Conservation (phyloP, 2,113 vertebrate genomes). For the Haplochromis vanheusdeni region DNA sequence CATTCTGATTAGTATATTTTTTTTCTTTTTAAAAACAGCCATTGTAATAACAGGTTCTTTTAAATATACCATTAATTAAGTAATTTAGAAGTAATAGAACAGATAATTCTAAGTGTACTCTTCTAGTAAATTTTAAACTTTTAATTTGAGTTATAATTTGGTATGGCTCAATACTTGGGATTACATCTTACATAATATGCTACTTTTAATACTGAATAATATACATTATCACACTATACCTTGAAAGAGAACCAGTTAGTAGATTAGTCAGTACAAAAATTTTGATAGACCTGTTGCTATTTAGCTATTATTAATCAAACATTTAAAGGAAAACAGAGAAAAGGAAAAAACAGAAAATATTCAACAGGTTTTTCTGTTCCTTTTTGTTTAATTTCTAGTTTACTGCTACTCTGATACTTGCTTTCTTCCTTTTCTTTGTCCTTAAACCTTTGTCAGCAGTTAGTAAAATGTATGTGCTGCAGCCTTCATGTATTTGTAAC, state of each 20-base stretch:
- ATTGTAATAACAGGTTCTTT: background rate
- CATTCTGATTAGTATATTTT: background rate
- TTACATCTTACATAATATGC: accelerated
- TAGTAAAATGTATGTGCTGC: background rate
- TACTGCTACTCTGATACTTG: background rate
- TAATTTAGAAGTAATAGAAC: background rate
- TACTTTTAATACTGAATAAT: background rate
- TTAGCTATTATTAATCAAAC: background rate
- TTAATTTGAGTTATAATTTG: background rate
- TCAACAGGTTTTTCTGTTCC: background rate
- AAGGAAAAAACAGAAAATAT: background rate
- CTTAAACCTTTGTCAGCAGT: background rate
- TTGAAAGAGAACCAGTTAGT: background rate
- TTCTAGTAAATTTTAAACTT: background rate
- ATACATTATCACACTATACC: background rate
- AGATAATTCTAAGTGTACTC: background rate
- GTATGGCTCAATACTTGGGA: background rate
- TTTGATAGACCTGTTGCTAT: background rate
- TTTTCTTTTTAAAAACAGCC: background rate
- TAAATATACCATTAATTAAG: background rate
- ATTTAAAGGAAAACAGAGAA: background rate
- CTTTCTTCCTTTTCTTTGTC: background rate
- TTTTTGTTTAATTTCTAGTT: background rate
- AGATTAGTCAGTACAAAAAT: background rate
- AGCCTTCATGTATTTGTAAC: background rate